Evolutionary conservation across 2,113 vertebrate species (phyloP), one percentile per base, ranked within the genome.

Genomic region (Hirundichthys speculiger): DNA sequence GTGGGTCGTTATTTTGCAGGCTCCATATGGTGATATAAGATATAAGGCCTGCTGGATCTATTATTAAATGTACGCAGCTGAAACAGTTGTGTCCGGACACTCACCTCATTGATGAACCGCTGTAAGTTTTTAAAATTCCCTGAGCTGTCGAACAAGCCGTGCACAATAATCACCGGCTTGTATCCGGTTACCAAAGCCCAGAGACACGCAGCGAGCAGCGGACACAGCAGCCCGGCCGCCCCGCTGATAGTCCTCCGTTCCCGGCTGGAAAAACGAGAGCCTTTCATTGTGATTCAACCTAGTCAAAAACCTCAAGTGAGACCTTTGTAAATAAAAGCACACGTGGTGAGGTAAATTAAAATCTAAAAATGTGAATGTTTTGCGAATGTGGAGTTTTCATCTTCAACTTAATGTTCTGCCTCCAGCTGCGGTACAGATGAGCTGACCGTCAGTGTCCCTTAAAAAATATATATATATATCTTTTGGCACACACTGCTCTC

Each of bases 61-160:
- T 34, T 6, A 10, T 3, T 34, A 34, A 34, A 34, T 34, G 11
- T 9, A 5, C 27, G 4, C 20, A 15, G 6, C 4, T 34, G 1
- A 43, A 8, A 43, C 10, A 8, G 21, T 5, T 11, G 2, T 18
- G 2, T 2, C 1, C 2, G 3, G 10, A 0, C 13, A 53, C 83
- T 89, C 70, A 91, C 93, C 93, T 93, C 81, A 49, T 95, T 95
- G 48, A 96, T 95, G 74, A 90, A 97, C 2, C 82, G 77, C 60
- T 84, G 77, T 18, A 96, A 83, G 52, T 88, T 84, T 60, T 68
- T 86, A 73, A 97, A 96, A 76, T 93, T 92, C 30, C 86, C 90
- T 0, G 96, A 92, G 80, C 94, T 94, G 91, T 97, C 95, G 85
- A 97, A 96, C 52, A 97, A 86, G 47, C 96, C 96, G 64, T 97